Evolutionary conservation across 2,888 invertebrate species (phyloP), one percentile per base, ranked within the genome.

Genomic region (Orgyia antiqua): DNA sequence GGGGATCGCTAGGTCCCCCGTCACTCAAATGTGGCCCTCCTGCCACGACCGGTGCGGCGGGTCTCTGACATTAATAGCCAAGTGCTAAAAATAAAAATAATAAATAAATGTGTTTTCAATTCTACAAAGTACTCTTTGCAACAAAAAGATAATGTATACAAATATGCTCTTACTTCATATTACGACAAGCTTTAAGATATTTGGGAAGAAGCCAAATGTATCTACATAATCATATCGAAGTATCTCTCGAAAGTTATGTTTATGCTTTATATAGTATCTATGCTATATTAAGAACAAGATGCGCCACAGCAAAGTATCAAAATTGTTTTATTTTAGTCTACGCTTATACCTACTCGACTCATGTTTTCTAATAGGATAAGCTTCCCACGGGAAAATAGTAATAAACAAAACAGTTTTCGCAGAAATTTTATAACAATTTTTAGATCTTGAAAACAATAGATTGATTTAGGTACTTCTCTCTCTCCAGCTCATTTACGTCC

Each of bases 171-270:
- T 37, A 33, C 39, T 47, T 38, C 30, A 41, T 44, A 35, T 39
- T 30, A 40, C 37, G 33, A 42, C 32, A 24, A 34, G 34, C 31
- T 31, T 30, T 39, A 30, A 42, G 27, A 42, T 28, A 27, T 45
- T 54, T 58, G 59, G 56, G 27, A 19, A 23, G 27, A 29, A 34
- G 54, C 59, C 58, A 58, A 58, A 32, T 36, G 39, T 42, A 48
- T 43, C 34, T 40, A 51, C 40, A 5, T 2, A 8, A 20, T n/a
- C 1, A 20, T 20, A 20, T 8, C 20, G 20, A 20, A 9, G 6
- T 35, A 31, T 38, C 31, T 35, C 21, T 39, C 35, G 13, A 36
- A 38, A 24, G 24, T 27, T 30, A 27, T 27, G 13, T 17, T 23
- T 30, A 35, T 31, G 31, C 29, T 18, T 18, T 18, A 18, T 8